phyloP scores from a whole-genome alignment of 1,140 invertebrate genomes.

The Macrotrachela quadricornifera region DNA sequence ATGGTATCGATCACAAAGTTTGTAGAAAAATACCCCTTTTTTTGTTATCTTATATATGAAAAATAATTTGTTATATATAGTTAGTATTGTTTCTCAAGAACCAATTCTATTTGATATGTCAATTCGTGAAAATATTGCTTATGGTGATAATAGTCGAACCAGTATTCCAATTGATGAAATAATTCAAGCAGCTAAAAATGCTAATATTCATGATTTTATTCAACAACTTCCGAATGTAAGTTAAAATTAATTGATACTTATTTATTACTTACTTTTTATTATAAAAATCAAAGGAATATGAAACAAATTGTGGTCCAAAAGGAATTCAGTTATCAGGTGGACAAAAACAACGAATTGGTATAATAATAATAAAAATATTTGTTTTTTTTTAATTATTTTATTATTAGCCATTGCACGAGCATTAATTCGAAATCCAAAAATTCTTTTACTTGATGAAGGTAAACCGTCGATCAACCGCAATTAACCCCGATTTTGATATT shows the following conservation, averaged over 20 bases:
- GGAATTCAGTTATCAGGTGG: conserved; percentile 25
- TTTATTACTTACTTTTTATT: conserved; percentile 25
- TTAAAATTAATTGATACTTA: too few relatives aligned
- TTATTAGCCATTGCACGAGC: background rate
- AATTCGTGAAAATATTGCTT: conserved; percentile 85
- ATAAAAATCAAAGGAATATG: conserved; percentile 20
- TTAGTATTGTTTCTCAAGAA: conserved; percentile 87
- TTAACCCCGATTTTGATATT: too few relatives aligned
- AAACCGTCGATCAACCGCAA: too few relatives aligned
- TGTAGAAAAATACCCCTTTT: conserved; percentile 31
- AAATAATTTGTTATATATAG: conserved; percentile 29
- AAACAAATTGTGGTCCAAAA: conserved; percentile 21
- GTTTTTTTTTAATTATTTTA: too few relatives aligned
- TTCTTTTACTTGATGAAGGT: conserved; percentile 54
- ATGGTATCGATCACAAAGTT: conserved; percentile 52
- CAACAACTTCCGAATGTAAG: conserved; percentile 25
- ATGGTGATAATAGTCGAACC: conserved; percentile 44
- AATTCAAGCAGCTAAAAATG: conserved; percentile 51
- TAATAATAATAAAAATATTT: too few relatives aligned
- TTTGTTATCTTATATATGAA: too few relatives aligned
- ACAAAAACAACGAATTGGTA: conserved; percentile 22
- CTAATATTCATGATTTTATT: conserved; percentile 68
- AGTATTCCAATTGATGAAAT: conserved; percentile 46
- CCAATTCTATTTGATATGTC: conserved; percentile 90
- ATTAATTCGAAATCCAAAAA: conserved; percentile 46